Evolutionary conservation across 2,113 vertebrate genomes (phyloP), one percentile per base, ranked within the genome.

Genomic region (Cyanoderma ruficeps): DNA sequence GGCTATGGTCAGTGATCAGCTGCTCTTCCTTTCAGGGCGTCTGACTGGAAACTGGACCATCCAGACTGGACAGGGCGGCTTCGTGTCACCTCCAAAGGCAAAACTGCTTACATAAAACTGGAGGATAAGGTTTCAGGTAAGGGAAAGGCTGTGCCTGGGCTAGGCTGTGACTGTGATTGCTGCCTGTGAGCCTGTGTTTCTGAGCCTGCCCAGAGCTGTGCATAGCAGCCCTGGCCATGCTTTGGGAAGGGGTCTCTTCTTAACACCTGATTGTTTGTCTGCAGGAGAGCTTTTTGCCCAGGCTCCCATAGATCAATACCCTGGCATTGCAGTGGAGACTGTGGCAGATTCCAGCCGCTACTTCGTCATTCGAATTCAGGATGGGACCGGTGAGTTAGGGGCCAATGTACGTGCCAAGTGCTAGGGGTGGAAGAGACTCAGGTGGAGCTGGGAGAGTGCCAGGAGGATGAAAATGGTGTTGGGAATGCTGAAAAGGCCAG

Each of bases 1-100:
- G 27, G 6, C 22, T 56, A 1, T 23, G 18, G 23, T 72, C 57
- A 47, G 28, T 68, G 47, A 75, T 71, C 11, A 49, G 25, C 25
- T 80, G 15, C 15, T 76, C 15, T 77, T 68, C 21, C 11, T 49
- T 93, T 41, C 42, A 99, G 99, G 97, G 99, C 99, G 15, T 99
- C 99, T n/a, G 99, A 99, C 94, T 99, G 99, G 99, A 99, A 99
- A 97, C 97, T 99, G 97, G 99, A 99, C 52, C 97, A 99, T 72
- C 99, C 99, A 0, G 99, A 99, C 91, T 99, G 99, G 99, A 99
- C 98, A 33, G 99, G 99, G 42, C 98, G 99, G 42, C 98, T 99
- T 94, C 98, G 99, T 59, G 98, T 99, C 90, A 99, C 99, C 23
- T 99, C 99, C 33, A 98, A 98, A 94, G 99, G 99, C 70, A 99